Base-by-base conservation (phyloP, 2,888 invertebrate genomes). In the Agelastica alni region DNA sequence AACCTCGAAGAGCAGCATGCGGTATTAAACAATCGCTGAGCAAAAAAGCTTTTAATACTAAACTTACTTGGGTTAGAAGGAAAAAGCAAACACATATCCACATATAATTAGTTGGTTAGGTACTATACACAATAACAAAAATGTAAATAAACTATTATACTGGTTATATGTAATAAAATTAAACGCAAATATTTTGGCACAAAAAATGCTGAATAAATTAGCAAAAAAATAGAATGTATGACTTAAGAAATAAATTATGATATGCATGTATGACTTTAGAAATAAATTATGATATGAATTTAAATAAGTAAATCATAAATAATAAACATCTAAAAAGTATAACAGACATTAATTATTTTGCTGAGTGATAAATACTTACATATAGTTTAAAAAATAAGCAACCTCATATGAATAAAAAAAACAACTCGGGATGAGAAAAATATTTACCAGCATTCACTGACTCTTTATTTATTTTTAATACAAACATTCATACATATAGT, bases 1-100 rank as follows among this genome's bases (percentile, higher is more conserved):
- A 48, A 48, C 39, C 48, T 12, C 26, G n/a, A 2, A 12, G 30
- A 45, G 42, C 48, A 44, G 37, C 59, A 59, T 59, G 61, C 62
- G 46, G 53, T 51, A 51, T 30, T 22, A 28, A 53, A 32, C 4
- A 28, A 51, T 18, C n/a, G 56, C 51, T 46, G 44, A 49, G 61
- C 64, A 61, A 62, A 62, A 48, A 64, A 61, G 61, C 62, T 51
- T 12, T 53, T 22, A 41, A 32, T 20, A 37, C 41, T 45, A 56
- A 51, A 60, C 60, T 58, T 56, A 60, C 58, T 58, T 61, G 58
- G 58, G 49, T 58, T 56, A 39, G 57, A 51, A 60, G 60, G 55
- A 44, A 32, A 34, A 45, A 53, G 53, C 47, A 53, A 34, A 34
- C 30, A 30, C 36, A 14, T 36, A 37, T 30, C 44, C 44, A 44